Evolutionary conservation across 2,113 vertebrate genomes (phyloP).

Genomic region (Equus quagga): DNA sequence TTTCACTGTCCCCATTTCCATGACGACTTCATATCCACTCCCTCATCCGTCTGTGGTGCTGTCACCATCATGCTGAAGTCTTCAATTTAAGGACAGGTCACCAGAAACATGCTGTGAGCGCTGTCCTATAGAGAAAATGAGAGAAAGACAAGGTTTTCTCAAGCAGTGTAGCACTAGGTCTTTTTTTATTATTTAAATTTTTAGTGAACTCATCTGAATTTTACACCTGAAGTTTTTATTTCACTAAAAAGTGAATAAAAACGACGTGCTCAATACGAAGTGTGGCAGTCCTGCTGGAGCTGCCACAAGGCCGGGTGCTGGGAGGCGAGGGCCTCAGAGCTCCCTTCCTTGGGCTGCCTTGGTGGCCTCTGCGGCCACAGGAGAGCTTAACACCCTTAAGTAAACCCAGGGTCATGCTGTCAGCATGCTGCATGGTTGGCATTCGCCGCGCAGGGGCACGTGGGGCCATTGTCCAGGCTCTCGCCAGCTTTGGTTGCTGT

Average conservation of each 20-base stretch:
- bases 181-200: not conserved
- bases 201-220: not conserved
- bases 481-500: no score
- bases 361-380: not conserved
- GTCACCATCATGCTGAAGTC: not conserved
- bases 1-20: accelerated
- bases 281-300: accelerated
- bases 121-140: not conserved
- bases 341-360: not conserved
- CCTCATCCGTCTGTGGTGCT: no score
- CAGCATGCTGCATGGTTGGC: no score
- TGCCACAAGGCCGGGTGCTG: accelerated
- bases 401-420: no score
- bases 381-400: no score
- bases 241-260: no score
- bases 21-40: accelerated
- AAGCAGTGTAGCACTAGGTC: accelerated
- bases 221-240: no score
- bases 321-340: not conserved
- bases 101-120: accelerated
- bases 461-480: no score
- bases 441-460: no score
- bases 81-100: not conserved
- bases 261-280: accelerated
- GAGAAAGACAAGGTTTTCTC: no score